Evolutionary conservation across 2,113 vertebrate species (phyloP).

Genomic region (Turdus rufiventris): DNA sequence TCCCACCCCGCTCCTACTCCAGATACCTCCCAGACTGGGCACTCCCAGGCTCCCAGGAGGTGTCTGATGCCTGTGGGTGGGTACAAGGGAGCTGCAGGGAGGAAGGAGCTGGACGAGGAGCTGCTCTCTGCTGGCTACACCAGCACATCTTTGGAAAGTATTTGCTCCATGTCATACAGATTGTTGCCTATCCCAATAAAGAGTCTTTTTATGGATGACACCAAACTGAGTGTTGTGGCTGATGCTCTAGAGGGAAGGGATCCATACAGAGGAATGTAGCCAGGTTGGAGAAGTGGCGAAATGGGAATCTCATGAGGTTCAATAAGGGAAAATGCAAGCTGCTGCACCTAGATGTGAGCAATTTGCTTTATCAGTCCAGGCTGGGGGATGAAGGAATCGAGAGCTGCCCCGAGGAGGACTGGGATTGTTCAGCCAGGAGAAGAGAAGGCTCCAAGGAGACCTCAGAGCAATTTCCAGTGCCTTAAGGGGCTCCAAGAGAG

Average conservation of each 20-base stretch:
- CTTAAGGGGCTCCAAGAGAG: neutral
- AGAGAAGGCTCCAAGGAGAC: neutral
- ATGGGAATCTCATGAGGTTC: neutral
- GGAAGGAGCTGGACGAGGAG: neutral
- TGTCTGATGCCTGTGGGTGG: neutral
- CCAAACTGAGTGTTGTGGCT: neutral
- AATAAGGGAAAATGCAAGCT: neutral
- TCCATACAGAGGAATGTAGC: neutral
- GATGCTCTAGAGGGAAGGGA: neutral
- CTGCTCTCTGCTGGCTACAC: neutral
- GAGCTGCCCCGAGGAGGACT: neutral
- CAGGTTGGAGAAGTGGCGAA: neutral
- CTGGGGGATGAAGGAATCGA: neutral
- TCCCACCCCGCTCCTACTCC: neutral
- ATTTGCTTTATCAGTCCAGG: neutral
- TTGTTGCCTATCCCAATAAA: neutral
- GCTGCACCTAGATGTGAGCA: neutral
- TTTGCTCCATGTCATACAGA: neutral
- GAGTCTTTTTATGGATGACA: neutral
- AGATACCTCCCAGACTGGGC: neutral
- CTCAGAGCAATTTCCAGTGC: accelerated
- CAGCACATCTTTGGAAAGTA: neutral
- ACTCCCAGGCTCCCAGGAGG: neutral
- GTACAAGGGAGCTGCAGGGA: neutral
- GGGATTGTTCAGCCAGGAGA: neutral